Percentiles rank a stretch among this genome's conserved stretches.
Conservation (phyloP, 2,888 invertebrate genomes). For the Elgonia sp. region DNA sequence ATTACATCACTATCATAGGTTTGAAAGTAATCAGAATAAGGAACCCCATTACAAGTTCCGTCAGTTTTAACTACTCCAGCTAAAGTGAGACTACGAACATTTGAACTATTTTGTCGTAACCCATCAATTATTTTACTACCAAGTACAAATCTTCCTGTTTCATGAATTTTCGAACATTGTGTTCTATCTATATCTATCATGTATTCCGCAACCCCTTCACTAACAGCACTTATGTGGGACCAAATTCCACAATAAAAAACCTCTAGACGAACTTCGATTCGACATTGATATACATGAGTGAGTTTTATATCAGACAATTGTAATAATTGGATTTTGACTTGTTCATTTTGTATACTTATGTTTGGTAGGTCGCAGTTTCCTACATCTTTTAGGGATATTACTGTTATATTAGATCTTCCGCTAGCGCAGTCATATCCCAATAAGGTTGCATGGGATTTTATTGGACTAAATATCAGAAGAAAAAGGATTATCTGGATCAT, state of each 20-base stretch:
- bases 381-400: not conserved
- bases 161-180: not conserved
- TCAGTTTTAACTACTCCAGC: not conserved
- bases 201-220: not conserved
- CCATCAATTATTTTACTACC: not conserved
- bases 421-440: not conserved
- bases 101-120: not conserved
- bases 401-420: not conserved
- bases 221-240: not conserved
- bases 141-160: not conserved
- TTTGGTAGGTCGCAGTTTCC: not conserved
- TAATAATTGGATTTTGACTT: not conserved
- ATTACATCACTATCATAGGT: too few species aligned
- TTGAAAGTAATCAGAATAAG: too few species aligned
- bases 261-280: not conserved
- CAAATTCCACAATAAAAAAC: not conserved
- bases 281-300: not conserved
- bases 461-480: too few species aligned
- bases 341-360: not conserved
- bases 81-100: not conserved
- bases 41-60: too few species aligned
- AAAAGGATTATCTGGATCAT: too few species aligned
- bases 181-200: not conserved
- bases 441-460: too few species aligned
- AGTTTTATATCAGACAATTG: not conserved